A percentile compares a stretch with the other conserved stretches of the same genome.
phyloP scores from a whole-genome alignment of 1,140 invertebrate genomes.

The Bilobella aurantiaca region DNA sequence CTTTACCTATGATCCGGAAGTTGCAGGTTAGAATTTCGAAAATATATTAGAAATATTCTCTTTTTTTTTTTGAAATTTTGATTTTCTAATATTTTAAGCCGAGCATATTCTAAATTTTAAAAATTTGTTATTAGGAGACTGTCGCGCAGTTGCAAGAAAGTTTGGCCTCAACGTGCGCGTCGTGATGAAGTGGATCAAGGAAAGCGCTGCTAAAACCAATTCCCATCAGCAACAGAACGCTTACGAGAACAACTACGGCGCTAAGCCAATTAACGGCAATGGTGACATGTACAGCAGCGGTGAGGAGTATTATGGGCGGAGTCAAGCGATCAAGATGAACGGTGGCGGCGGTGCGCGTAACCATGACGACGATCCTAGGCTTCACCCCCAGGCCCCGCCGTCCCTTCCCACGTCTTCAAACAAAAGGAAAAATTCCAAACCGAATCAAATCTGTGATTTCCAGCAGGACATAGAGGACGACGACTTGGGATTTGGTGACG shows the following conservation, averaged over 20 bases:
- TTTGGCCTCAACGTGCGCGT: conserved; percentile 32
- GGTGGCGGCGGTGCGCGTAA: no score
- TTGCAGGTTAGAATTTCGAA: conserved; percentile 13
- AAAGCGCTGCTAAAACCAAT: conserved; percentile 18
- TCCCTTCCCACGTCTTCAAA: conserved; percentile 10
- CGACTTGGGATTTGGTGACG: background rate
- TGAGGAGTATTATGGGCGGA: background rate
- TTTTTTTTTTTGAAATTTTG: background rate
- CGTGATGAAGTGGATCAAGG: conserved; percentile 33
- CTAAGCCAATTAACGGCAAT: conserved; percentile 8
- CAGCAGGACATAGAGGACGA: conserved; percentile 18
- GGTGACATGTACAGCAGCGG: background rate
- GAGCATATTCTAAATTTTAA: background rate
- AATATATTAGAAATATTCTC: background rate
- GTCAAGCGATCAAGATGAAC: conserved; percentile 1
- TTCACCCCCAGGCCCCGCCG: background rate
- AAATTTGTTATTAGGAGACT: conserved; percentile 14
- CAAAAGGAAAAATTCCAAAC: conserved; percentile 33
- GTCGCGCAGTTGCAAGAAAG: conserved; percentile 31
- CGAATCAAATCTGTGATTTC: conserved; percentile 36
- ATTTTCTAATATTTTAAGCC: background rate
- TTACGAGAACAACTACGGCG: background rate
- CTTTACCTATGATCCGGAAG: conserved; percentile 31
- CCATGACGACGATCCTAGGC: no score
- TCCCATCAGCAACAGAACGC: background rate